phyloP scores from a whole-genome alignment of 2,888 invertebrate genomes.

The Cerceris rybyensis region DNA sequence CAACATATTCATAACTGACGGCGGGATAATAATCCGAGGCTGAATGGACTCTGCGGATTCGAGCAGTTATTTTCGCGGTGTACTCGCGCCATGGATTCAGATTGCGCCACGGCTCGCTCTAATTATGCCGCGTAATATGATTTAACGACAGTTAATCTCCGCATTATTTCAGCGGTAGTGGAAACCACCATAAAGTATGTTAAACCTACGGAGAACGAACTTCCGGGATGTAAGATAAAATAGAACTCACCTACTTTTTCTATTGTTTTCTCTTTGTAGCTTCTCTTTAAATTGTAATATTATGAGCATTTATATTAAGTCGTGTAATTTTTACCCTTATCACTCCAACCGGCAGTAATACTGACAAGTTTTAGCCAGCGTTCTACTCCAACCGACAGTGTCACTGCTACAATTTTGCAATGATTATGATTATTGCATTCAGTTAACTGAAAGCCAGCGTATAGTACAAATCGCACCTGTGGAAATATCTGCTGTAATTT shows the following conservation, averaged over 20 bases:
- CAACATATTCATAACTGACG: constrained; percentile 54
- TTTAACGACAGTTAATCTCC: constrained; percentile 56
- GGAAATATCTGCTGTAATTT: too few relatives aligned
- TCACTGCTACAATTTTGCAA: too few relatives aligned
- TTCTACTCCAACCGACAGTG: too few relatives aligned
- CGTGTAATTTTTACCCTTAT: too few relatives aligned
- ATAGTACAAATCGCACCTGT: too few relatives aligned
- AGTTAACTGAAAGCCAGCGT: too few relatives aligned
- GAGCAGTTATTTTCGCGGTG: constrained; percentile 57
- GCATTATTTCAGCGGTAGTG: constrained; percentile 39
- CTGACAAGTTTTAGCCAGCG: too few relatives aligned
- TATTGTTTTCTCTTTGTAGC: background rate
- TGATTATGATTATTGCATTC: too few relatives aligned
- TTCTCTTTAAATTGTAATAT: background rate
- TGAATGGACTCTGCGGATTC: constrained; percentile 57
- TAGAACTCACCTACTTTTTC: background rate
- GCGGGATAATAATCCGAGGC: constrained; percentile 56
- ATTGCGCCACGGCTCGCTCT: constrained; percentile 49
- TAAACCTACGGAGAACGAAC: background rate
- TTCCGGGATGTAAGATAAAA: background rate
- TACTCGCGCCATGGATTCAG: constrained; percentile 51
- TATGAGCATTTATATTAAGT: background rate
- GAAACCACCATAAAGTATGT: constrained; percentile 24
- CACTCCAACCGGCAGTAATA: too few relatives aligned
- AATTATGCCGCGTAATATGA: constrained; percentile 58